Evolutionary conservation across 2,797 vertebrate genomes (phyloP).

Genomic region (Oceanodroma leucorhoa): DNA sequence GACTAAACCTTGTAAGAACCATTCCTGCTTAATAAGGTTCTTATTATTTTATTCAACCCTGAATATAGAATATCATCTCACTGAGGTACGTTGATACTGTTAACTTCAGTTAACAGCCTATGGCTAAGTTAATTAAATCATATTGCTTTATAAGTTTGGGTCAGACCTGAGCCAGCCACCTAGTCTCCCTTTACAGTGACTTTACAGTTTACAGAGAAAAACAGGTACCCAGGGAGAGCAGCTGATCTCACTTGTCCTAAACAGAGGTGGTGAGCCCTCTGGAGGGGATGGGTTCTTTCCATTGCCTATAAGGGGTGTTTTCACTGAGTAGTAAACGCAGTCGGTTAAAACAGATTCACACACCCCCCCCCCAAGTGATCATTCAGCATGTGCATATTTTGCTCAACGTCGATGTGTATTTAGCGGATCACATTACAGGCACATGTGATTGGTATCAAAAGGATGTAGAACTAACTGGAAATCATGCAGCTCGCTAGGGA

Average conservation of each 20-base stretch:
- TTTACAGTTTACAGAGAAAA: neutral
- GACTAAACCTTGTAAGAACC: neutral
- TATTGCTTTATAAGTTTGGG: neutral
- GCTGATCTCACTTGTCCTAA: neutral
- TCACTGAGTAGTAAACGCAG: neutral
- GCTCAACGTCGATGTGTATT: neutral
- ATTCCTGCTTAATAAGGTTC: neutral
- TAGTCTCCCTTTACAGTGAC: neutral
- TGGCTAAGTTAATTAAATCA: neutral
- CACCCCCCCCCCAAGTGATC: neutral
- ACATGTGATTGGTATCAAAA: conserved; percentile 15
- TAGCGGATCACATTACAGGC: neutral
- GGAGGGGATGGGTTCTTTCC: neutral
- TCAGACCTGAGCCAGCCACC: neutral
- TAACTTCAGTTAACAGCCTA: neutral
- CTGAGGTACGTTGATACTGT: neutral
- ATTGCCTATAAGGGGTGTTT: neutral
- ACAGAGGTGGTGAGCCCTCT: neutral
- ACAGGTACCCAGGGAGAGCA: neutral
- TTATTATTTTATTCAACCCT: neutral
- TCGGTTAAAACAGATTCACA: neutral
- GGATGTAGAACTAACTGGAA: neutral
- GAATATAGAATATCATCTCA: neutral
- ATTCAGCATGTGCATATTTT: neutral
- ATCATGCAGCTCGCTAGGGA: neutral